phyloP scores from a whole-genome alignment of 1,140 invertebrate species.

The Pectinophora gossypiella region DNA sequence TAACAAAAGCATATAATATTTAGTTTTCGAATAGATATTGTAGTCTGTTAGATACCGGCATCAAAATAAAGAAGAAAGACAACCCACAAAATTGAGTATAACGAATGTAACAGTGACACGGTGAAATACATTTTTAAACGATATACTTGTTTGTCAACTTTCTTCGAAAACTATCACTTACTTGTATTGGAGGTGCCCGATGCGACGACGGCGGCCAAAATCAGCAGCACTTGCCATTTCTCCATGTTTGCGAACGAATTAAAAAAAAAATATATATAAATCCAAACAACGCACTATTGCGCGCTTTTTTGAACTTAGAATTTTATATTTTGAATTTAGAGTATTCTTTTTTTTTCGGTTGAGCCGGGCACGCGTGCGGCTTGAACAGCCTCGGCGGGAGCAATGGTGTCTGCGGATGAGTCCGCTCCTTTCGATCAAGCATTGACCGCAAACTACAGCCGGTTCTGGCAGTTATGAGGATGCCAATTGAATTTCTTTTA shows the following conservation, averaged over 20 bases:
- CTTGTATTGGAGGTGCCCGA: constrained; percentile 53
- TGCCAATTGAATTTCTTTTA: constrained; percentile 1
- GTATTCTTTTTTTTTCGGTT: constrained; percentile 14
- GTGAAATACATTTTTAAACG: constrained; percentile 10
- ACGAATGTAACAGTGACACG: constrained; percentile 4
- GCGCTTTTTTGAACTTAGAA: constrained; percentile 10
- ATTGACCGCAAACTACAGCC: constrained; percentile 1
- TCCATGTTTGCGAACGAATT: constrained; percentile 30
- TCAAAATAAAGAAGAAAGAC: too few species aligned
- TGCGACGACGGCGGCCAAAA: constrained; percentile 41
- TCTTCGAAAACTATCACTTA: constrained; percentile 49
- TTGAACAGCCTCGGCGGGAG: constrained; percentile 30
- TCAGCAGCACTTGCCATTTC: constrained; percentile 35
- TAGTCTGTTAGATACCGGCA: too few species aligned
- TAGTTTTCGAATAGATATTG: too few species aligned
- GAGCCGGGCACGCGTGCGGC: constrained; percentile 23
- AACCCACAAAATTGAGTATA: too few species aligned
- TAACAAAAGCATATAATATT: too few species aligned
- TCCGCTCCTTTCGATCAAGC: background rate
- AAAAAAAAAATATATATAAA: constrained; percentile 12
- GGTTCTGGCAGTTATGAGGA: background rate
- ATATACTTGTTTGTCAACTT: constrained; percentile 38
- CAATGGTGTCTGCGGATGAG: constrained; percentile 26
- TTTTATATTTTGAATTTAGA: constrained; percentile 15
- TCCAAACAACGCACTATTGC: too few species aligned